These are phyloP conservation scores for Diarsia mendica DNA, from an alignment of 2,888 invertebrate species.

Conservation along the genomic window DNA sequence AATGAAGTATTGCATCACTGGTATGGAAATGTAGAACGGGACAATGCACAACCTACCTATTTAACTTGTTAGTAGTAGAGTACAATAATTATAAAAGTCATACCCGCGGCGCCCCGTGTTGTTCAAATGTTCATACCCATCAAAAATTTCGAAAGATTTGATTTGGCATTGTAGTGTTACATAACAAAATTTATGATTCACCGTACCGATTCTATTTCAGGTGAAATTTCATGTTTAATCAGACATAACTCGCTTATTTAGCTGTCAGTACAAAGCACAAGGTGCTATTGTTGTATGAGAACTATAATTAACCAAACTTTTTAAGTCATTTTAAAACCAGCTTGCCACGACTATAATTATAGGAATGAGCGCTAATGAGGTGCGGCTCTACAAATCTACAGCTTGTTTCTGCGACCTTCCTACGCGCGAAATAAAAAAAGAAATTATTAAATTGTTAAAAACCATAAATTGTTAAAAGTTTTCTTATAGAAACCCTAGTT, in stretches of 20 bases:
- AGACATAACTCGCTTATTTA: slow-evolving; percentile 21
- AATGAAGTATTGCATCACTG: too few relatives aligned
- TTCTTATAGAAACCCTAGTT: too few relatives aligned
- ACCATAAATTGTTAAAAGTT: too few relatives aligned
- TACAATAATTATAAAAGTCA: too few relatives aligned
- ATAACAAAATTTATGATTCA: slow-evolving; percentile 40
- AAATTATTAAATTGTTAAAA: not conserved
- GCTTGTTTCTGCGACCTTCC: too few relatives aligned
- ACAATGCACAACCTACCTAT: too few relatives aligned
- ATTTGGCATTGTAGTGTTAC: too few relatives aligned
- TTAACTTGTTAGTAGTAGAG: too few relatives aligned
- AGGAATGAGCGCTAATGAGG: not conserved
- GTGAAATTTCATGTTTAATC: slow-evolving; percentile 1
- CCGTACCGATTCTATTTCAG: slow-evolving; percentile 28
- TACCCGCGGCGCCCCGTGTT: too few relatives aligned
- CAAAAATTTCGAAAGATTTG: slow-evolving; percentile 17
- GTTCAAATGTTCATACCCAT: not conserved
- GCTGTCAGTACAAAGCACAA: slow-evolving; percentile 16
- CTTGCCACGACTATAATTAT: not conserved
- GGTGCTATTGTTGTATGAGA: slow-evolving; percentile 8
- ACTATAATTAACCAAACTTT: slow-evolving; percentile 1
- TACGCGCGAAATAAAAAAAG: not conserved
- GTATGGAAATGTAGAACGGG: too few relatives aligned
- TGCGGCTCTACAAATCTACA: not conserved
- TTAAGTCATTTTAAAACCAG: too few relatives aligned